Percentiles rank a stretch among this genome's conserved stretches.
phyloP scores from a whole-genome alignment of 2,113 vertebrate species.

The Ciconia maguari region DNA sequence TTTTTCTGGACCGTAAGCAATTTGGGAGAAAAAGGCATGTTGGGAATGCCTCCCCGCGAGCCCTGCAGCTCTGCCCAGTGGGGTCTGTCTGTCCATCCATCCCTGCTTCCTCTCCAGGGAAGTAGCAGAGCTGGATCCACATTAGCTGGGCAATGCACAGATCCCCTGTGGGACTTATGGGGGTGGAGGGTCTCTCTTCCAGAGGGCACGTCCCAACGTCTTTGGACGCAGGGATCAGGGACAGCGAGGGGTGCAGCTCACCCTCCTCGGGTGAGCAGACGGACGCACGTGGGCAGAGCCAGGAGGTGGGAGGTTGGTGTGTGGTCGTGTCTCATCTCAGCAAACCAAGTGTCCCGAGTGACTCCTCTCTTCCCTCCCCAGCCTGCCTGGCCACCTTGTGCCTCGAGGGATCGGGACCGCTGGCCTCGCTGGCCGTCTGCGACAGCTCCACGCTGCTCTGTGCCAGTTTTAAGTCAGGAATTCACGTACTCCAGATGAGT shows the following conservation, averaged over 20 bases:
- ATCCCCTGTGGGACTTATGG: fast-evolving
- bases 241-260: neutral
- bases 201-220: neutral
- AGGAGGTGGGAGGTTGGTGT: neutral
- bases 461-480: constrained; percentile 84
- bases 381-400: constrained; percentile 83
- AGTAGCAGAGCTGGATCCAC: neutral
- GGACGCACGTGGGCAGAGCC: neutral
- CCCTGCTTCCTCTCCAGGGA: neutral
- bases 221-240: neutral
- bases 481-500: constrained; percentile 76
- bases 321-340: neutral
- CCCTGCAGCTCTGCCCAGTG: neutral
- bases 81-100: neutral
- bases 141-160: neutral
- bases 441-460: constrained; percentile 81
- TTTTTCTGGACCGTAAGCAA: neutral
- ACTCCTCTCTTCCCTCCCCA: constrained; percentile 25
- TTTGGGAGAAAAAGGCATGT: neutral
- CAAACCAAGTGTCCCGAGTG: fast-evolving
- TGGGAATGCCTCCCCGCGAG: neutral
- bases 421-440: constrained; percentile 80
- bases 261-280: fast-evolving
- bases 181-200: neutral
- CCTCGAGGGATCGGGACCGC: constrained; percentile 84